Evolutionary conservation across 2,888 invertebrate species (phyloP), one percentile per base, ranked within the genome.

Genomic region (Chymomyza fuscimana): DNA sequence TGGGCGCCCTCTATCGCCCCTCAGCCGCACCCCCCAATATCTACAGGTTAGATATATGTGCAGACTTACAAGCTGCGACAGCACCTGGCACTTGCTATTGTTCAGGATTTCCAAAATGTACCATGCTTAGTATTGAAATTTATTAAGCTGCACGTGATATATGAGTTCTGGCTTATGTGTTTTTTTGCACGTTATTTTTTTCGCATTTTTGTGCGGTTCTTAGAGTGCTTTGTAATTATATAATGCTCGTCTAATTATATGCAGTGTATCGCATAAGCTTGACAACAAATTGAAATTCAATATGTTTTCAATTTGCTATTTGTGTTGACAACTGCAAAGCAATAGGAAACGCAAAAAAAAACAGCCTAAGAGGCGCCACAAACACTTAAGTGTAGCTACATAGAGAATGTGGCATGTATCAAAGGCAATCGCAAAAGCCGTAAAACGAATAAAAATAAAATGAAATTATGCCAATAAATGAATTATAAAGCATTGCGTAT

Each of bases 401-500:
- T 12, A 46, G 40, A 46, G 40, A 12, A 46, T 46, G 40, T 46
- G 4, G 40, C 40, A 46, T 61, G 74, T 74, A 81, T 81, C 78
- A 74, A 80, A 80, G 70, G 80, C 78, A 75, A 82, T 77, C 75
- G 77, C 70, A 72, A 77, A 79, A 74, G 80, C 79, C 73, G 77
- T 79, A 72, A 76, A 82, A 78, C 80, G 78, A 82, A 81, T 84
- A 87, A 82, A 82, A 87, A 85, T 87, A 87, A 85, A 88, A 87
- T 79, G 77, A 81, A 87, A 87, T 88, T 82, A 87, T 79, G 79
- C 81, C 87, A 87, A 88, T 87, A 87, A 87, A 87, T 88, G 82
- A 88, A 87, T 88, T 88, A 88, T 87, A 82, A 87, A 82, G 71
- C 87, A 60, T 25, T 51, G 51, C 80, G 78, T 77, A 80, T 79